Conservation (phyloP, 2,113 vertebrate genomes). For the Cryptomyrus ogoouensis region DNA sequence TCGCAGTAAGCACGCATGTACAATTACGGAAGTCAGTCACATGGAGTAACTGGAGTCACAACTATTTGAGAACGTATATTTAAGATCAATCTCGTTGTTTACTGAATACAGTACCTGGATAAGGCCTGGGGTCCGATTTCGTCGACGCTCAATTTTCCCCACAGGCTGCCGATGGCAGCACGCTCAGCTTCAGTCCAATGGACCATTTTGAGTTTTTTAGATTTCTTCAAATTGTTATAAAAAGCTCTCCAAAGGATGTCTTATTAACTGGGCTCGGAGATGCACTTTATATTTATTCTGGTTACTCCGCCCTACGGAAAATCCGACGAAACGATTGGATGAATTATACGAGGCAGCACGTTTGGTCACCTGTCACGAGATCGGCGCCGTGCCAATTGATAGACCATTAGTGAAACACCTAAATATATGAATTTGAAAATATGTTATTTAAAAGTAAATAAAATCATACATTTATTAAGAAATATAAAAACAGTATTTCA, state of each 20-base stretch:
- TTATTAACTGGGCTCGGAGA: background rate
- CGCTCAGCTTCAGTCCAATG: slow-evolving; percentile 50
- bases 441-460: background rate
- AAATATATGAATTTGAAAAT: background rate
- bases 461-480: background rate
- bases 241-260: background rate
- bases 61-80: background rate
- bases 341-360: background rate
- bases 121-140: slow-evolving; percentile 40
- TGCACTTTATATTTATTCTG: slow-evolving; percentile 6
- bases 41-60: background rate
- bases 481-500: background rate
- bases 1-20: background rate
- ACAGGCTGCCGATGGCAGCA: slow-evolving; percentile 27
- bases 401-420: background rate
- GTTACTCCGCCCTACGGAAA: slow-evolving; percentile 4
- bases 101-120: slow-evolving; percentile 37
- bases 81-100: background rate
- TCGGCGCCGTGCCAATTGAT: background rate
- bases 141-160: slow-evolving; percentile 36
- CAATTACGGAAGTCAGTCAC: background rate
- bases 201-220: slow-evolving; percentile 41
- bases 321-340: background rate
- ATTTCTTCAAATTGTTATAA: slow-evolving; percentile 7
- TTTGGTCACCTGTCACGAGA: background rate